Base-by-base conservation (phyloP, 2,888 invertebrate species). In the Papilio protenor region DNA sequence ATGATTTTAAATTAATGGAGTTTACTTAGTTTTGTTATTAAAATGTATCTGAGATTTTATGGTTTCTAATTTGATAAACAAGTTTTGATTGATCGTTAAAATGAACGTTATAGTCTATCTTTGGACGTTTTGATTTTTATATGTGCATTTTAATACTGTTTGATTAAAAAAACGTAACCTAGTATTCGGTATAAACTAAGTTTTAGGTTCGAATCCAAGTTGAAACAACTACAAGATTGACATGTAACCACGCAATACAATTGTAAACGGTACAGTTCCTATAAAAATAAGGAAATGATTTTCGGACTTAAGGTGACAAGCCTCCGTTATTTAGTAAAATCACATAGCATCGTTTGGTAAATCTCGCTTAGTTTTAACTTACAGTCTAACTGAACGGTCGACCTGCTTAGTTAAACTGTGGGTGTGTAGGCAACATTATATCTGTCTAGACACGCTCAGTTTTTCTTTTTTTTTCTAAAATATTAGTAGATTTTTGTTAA, bases 61-160 rank as follows among this genome's bases (percentile, higher is more conserved):
- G 33, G 78, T 76, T 77, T 73, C 69, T 70, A 79, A 79, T 77
- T 79, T 77, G 77, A 79, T 76, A 52, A 75, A 76, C 76, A 73
- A 78, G 33, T 33, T 73, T 73, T 55, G 55, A 70, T 73, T 33
- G 76, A 47, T 76, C 72, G 69, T 76, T 73, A 49, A 69, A 47
- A 40, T 73, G 47, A 21, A 73, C n/a, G 52, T 73, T 76, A 73
- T 78, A 40, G 66, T 52, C 55, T 71, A 27, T 23, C 52, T 5
- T 61, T 72, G 59, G 23, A 72, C 18, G 40, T 77, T 33, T 61
- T 33, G 52, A 74, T 77, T 57, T 8, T 70, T 79, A 74, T 77
- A 71, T 77, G 27, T 55, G 47, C 12, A 70, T 73, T 61, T 33
- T 74, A 57, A 45, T 71, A 71, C 49, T 77, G 21, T 77, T 77